phyloP scores from a whole-genome alignment of 2,797 vertebrate genomes.

The Hippoglossus hippoglossus region DNA sequence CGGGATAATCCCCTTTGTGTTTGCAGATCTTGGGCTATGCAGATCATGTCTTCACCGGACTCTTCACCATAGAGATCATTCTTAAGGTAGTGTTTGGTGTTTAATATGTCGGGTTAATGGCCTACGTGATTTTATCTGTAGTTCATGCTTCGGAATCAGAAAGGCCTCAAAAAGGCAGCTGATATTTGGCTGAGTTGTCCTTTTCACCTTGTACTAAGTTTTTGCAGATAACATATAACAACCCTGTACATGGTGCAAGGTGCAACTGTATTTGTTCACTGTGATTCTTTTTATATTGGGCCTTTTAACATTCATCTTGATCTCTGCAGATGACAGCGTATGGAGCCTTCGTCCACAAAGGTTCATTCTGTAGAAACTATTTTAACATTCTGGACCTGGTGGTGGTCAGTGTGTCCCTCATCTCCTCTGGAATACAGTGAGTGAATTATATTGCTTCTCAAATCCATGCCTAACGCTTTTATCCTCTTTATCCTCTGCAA shows the following conservation, averaged over 20 bases:
- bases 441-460: slow-evolving; percentile 64
- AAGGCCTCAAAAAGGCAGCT: too few species aligned
- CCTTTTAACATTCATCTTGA: slow-evolving; percentile 29
- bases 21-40: slow-evolving; percentile 98
- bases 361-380: slow-evolving; percentile 99
- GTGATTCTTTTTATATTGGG: slow-evolving; percentile 3
- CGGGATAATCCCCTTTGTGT: not conserved
- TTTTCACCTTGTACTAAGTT: too few species aligned
- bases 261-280: not conserved
- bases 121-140: not conserved
- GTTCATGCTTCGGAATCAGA: too few species aligned
- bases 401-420: slow-evolving; percentile 99
- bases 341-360: slow-evolving; percentile 97
- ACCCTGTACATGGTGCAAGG: too few species aligned
- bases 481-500: not conserved
- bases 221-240: too few species aligned
- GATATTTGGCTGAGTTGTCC: too few species aligned
- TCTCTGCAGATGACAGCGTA: slow-evolving; percentile 95
- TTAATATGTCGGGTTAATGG: not conserved
- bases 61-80: slow-evolving; percentile 99
- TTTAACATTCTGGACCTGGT: slow-evolving; percentile 99
- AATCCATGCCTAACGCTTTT: slow-evolving; percentile 16
- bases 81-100: slow-evolving; percentile 89
- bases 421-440: slow-evolving; percentile 99
- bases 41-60: slow-evolving; percentile 99